Evolutionary conservation across 2,113 vertebrate species (phyloP), one percentile per base, ranked within the genome.

Genomic region (Puffinus mauretanicus): DNA sequence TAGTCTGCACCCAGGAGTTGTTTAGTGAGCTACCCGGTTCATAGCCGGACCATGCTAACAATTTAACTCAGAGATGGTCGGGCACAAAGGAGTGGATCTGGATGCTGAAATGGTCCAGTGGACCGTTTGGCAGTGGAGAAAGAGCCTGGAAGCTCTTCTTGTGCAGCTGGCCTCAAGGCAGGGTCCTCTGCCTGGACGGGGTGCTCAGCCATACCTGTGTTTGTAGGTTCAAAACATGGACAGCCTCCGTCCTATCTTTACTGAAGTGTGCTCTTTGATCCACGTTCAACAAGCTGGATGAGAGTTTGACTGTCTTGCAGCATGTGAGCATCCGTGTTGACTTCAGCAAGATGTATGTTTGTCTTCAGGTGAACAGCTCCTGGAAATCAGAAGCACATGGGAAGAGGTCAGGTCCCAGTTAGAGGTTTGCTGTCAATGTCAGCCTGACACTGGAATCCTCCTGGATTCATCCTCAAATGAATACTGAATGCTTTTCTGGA

Each of bases 101-200:
- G 38, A 22, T 71, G n/a, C 66, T n/a, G 55, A 71, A 80, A 51
- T 71, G 57, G 27, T 58, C 27, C 6, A 4, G 18, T 26, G 30
- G n/a, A 36, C 34, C 9, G 10, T 82, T 76, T 25, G 65, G 57
- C 36, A 38, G 13, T 27, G 38, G 26, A 36, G 27, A 36, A 83
- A 58, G 61, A 73, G 21, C 34, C 40, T 93, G 21, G 9, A 70
- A 86, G 64, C 25, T 92, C 30, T 44, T 86, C 40, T 82, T 66
- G 42, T 1, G 1, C 32, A 57, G 36, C 66, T n/a, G 36, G 21
- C 32, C 83, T 65, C n/a, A 51, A 72, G 42, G 17, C 52, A 60
- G 44, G 7, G 11, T 76, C n/a, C 42, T 71, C 34, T 47, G 11
- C 49, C 40, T 0, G 0, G 25, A 6, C 5, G 0, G 25, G 5